Evolutionary conservation across 2,113 vertebrate genomes (phyloP).

Genomic region (Vulpes vulpes): DNA sequence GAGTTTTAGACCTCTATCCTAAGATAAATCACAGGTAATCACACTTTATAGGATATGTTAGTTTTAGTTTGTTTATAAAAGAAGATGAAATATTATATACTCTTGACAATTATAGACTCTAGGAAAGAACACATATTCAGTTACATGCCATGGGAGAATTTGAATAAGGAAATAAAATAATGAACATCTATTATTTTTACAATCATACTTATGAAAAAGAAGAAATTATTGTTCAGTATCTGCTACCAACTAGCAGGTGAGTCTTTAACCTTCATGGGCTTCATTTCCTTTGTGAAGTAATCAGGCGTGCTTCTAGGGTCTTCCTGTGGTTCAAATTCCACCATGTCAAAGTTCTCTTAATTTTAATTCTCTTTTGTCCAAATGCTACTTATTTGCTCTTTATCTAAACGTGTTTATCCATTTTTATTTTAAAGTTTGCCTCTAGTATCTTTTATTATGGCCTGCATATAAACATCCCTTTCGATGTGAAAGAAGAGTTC

Average conservation of each 20-base stretch:
- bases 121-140: not conserved
- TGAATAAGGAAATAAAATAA: not conserved
- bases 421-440: constrained; percentile 16
- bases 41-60: not conserved
- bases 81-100: not conserved
- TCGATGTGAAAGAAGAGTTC: constrained; percentile 43
- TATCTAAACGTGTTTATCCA: not conserved
- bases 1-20: constrained; percentile 45
- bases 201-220: not conserved
- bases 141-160: not conserved
- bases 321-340: not conserved
- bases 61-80: constrained; percentile 31
- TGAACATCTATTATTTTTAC: not conserved
- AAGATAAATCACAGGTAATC: constrained; percentile 18
- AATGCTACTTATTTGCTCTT: not conserved
- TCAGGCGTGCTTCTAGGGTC: not conserved
- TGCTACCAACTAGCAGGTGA: not conserved
- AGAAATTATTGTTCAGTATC: not conserved
- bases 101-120: not conserved
- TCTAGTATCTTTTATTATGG: not conserved
- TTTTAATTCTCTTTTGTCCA: constrained; percentile 19
- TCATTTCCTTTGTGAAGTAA: not conserved
- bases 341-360: not conserved
- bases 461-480: not conserved
- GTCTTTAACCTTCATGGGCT: not conserved